phyloP scores from a whole-genome alignment of 2,113 vertebrate genomes.

The Benitochromis conjunctus region DNA sequence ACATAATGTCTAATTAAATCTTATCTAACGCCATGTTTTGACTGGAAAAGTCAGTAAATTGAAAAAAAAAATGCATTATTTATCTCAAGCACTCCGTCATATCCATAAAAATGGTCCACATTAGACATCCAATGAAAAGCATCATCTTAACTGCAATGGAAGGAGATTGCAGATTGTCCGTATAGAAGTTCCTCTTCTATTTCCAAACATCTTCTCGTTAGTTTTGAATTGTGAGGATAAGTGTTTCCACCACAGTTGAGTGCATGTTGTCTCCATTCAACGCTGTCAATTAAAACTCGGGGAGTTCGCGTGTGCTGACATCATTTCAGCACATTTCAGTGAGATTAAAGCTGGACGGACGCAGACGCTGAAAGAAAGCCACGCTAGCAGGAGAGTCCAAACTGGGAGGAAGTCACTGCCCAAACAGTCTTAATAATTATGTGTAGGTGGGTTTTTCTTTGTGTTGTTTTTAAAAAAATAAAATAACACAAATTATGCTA shows the following conservation, averaged over 20 bases:
- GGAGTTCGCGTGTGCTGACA: constrained; percentile 22
- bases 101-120: not conserved
- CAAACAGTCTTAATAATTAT: constrained; percentile 7
- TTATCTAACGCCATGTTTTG: not conserved
- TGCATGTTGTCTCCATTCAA: constrained; percentile 13
- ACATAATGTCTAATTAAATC: not conserved
- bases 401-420: not conserved
- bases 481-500: not conserved
- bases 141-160: not conserved
- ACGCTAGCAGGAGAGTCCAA: not conserved
- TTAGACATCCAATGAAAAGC: not conserved
- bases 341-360: constrained; percentile 46
- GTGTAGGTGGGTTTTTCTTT: not conserved
- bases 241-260: constrained; percentile 9
- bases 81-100: not conserved
- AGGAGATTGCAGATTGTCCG: not conserved
- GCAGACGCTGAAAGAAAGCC: constrained; percentile 29
- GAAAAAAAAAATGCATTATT: not conserved
- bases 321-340: constrained; percentile 17
- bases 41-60: not conserved
- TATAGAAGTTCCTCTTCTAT: not conserved
- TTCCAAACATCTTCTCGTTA: constrained; percentile 35
- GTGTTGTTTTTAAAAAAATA: not conserved
- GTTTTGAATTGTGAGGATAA: constrained; percentile 8
- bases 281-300: constrained; percentile 47